A percentile compares a stretch with the other conserved stretches of the same genome.
phyloP scores from a whole-genome alignment of 2,113 vertebrate species.

The Acrocephalus kingi region DNA sequence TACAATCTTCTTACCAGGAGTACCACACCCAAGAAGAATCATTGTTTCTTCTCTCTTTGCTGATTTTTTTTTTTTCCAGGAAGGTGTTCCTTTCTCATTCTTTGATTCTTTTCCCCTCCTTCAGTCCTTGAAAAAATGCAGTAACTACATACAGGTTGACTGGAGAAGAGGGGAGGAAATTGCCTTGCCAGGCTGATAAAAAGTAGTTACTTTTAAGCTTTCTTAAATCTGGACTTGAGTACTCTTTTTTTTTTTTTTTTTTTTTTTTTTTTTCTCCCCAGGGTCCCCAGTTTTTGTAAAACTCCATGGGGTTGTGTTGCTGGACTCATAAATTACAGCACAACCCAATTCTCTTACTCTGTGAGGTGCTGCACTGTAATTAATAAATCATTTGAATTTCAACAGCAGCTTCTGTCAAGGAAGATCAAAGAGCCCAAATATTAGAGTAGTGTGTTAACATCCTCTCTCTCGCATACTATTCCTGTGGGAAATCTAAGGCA shows the following conservation, averaged over 20 bases:
- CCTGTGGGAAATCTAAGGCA: not conserved
- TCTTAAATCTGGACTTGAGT: not conserved
- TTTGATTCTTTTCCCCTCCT: not conserved
- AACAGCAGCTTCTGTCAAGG: constrained; percentile 24
- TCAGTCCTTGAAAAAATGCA: not conserved
- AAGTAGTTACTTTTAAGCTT: not conserved
- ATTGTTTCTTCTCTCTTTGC: not conserved
- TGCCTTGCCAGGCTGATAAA: not conserved
- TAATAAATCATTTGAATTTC: constrained; percentile 55
- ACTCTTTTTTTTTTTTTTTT: not conserved
- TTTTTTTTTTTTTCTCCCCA: not conserved
- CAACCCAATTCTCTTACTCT: not conserved
- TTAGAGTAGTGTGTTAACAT: not conserved
- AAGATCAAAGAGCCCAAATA: constrained; percentile 42
- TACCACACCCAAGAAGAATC: not conserved
- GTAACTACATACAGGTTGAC: not conserved
- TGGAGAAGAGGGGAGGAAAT: not conserved
- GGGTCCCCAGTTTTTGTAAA: not conserved
- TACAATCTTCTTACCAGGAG: not conserved
- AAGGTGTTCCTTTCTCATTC: not conserved
- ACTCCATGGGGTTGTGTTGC: not conserved
- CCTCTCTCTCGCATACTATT: not conserved
- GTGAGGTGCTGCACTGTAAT: not conserved
- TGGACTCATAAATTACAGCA: constrained; percentile 9
- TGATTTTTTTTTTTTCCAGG: not conserved